Evolutionary conservation across 2,797 vertebrate species (phyloP).

Genomic region (Karalla daura): DNA sequence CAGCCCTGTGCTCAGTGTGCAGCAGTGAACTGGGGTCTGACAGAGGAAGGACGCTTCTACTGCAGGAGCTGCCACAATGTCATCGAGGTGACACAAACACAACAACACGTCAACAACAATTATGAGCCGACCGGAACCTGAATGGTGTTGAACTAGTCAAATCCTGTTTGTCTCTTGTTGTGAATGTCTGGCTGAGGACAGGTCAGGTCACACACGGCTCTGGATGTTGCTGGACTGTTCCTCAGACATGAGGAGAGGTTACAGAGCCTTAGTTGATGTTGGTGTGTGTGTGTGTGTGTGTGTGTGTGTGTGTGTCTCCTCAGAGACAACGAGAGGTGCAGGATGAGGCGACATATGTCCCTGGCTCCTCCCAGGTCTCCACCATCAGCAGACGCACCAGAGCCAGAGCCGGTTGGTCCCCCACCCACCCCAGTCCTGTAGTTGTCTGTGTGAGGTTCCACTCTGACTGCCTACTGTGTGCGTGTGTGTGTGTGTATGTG

Average conservation of each 20-base stretch:
- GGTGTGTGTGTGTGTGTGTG: neutral
- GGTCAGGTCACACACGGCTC: no score
- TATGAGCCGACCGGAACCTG: no score
- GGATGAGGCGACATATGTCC: conserved; percentile 30
- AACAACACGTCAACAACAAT: neutral
- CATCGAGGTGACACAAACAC: conserved; percentile 87
- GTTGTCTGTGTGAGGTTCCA: no score
- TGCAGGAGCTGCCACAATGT: conserved; percentile 93
- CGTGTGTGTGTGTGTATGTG: no score
- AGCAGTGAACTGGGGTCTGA: conserved; percentile 89
- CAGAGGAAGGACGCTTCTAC: conserved; percentile 90
- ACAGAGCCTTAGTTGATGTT: no score
- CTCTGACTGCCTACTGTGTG: no score
- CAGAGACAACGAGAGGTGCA: conserved; percentile 87
- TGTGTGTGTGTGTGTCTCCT: neutral
- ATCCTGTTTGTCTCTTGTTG: no score
- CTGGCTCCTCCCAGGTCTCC: conserved; percentile 74
- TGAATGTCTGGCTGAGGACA: no score
- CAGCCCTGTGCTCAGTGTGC: conserved; percentile 87
- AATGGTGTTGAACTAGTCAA: no score
- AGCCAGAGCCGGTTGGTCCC: conserved; percentile 79
- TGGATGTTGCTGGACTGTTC: no score
- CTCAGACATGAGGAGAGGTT: no score
- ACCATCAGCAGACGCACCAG: conserved; percentile 66
- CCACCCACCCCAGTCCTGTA: no score